Evolutionary conservation across 2,888 invertebrate species (phyloP).

Genomic region (Noctua janthe): DNA sequence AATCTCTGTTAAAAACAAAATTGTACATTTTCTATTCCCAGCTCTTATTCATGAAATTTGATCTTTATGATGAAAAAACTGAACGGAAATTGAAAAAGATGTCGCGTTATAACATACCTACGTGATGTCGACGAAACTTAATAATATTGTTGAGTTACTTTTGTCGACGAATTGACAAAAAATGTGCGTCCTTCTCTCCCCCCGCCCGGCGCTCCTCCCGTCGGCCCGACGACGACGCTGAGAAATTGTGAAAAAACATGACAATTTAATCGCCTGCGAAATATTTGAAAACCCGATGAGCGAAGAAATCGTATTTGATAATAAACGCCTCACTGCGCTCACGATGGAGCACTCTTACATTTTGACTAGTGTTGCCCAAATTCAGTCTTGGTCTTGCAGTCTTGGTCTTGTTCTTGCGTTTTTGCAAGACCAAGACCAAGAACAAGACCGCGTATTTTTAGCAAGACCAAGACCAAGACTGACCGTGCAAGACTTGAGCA

Average conservation of each 20-base stretch:
- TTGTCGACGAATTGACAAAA: slow-evolving; percentile 34
- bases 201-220: not conserved
- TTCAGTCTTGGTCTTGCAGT: too few relatives aligned
- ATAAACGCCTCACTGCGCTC: slow-evolving; percentile 12
- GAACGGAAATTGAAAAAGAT: slow-evolving; percentile 60
- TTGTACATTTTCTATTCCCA: slow-evolving; percentile 18
- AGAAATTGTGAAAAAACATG: slow-evolving; percentile 31
- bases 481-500: too few relatives aligned
- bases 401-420: too few relatives aligned
- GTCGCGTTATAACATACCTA: slow-evolving; percentile 50
- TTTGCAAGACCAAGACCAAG: too few relatives aligned
- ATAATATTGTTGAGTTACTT: slow-evolving; percentile 29
- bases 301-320: slow-evolving; percentile 13
- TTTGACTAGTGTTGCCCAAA: too few relatives aligned
- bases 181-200: not conserved
- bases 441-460: too few relatives aligned
- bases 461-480: too few relatives aligned
- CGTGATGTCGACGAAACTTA: slow-evolving; percentile 35
- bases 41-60: slow-evolving; percentile 36
- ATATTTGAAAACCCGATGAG: slow-evolving; percentile 23
- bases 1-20: not conserved
- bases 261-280: slow-evolving; percentile 35
- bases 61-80: slow-evolving; percentile 36
- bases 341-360: not conserved
- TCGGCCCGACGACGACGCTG: not conserved